phyloP scores from a whole-genome alignment of 2,888 invertebrate genomes.

The Cetonia aurata region DNA sequence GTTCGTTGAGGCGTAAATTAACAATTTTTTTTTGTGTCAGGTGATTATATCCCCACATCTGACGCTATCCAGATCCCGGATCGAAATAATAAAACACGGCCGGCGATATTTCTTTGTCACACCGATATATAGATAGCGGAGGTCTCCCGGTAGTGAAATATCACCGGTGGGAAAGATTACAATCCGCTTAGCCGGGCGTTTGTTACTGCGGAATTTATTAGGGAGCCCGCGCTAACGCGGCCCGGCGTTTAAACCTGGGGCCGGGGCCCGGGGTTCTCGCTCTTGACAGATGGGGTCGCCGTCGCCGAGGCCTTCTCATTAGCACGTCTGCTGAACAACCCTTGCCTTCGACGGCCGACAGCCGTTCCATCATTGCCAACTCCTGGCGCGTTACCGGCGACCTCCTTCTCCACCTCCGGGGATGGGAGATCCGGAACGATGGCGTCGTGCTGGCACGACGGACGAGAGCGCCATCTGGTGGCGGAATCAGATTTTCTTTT shows the following conservation, averaged over 20 bases:
- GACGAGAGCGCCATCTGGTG: too few relatives aligned
- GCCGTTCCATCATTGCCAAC: constrained; percentile 56
- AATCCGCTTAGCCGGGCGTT: constrained; percentile 65
- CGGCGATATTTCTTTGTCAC: constrained; percentile 61
- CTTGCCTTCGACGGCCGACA: constrained; percentile 53
- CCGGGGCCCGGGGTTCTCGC: constrained; percentile 54
- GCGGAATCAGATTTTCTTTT: too few relatives aligned
- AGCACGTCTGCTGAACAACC: constrained; percentile 62
- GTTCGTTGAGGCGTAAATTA: too few relatives aligned
- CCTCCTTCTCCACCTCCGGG: too few relatives aligned
- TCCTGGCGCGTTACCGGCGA: constrained; percentile 44
- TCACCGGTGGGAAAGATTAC: constrained; percentile 65
- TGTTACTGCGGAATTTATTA: constrained; percentile 64
- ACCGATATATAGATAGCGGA: constrained; percentile 58
- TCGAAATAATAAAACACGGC: constrained; percentile 54
- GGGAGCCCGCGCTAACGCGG: constrained; percentile 62
- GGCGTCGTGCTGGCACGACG: too few relatives aligned
- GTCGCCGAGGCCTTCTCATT: constrained; percentile 60
- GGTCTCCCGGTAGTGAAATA: constrained; percentile 62
- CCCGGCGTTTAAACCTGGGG: constrained; percentile 61
- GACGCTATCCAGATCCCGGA: constrained; percentile 49
- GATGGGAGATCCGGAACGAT: too few relatives aligned
- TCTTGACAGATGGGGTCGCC: constrained; percentile 63
- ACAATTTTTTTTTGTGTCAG: too few relatives aligned
- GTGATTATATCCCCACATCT: too few relatives aligned